These are phyloP conservation scores for Helicoverpa assulta DNA, from an alignment of 2,888 invertebrate genomes.

Conservation along the genomic window DNA sequence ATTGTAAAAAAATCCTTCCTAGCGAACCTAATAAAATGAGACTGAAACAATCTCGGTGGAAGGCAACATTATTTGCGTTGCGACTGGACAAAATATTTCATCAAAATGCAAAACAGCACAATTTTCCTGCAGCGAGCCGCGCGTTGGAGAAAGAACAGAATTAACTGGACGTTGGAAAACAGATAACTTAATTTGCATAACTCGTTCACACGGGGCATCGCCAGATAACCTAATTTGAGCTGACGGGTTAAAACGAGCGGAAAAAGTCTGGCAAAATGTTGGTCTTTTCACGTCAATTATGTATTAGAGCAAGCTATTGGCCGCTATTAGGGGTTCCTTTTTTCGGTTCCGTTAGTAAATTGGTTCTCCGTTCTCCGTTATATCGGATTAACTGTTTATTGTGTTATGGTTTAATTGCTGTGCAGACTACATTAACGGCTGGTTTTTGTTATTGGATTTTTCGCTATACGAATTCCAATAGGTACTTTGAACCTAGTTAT, in stretches of 20 bases:
- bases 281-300: conserved; percentile 56
- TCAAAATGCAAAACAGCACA: conserved; percentile 88
- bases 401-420: conserved; percentile 15
- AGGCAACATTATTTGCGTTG: conserved; percentile 59
- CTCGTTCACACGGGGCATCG: conserved; percentile 83
- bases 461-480: too few relatives aligned
- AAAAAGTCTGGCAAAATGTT: conserved; percentile 65
- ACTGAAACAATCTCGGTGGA: conserved; percentile 48
- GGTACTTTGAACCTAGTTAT: too few relatives aligned
- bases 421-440: conserved; percentile 14
- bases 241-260: conserved; percentile 78
- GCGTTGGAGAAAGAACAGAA: conserved; percentile 83
- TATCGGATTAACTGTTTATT: conserved; percentile 29
- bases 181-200: conserved; percentile 88
- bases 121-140: conserved; percentile 69
- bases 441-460: background rate
- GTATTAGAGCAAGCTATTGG: conserved; percentile 44
- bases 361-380: conserved; percentile 22
- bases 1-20: conserved; percentile 21
- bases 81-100: conserved; percentile 78
- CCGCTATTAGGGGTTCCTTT: conserved; percentile 13
- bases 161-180: conserved; percentile 87
- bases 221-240: conserved; percentile 82
- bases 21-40: conserved; percentile 28
- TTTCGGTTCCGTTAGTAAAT: conserved; percentile 16